A percentile compares a stretch with the other conserved stretches of the same genome.
Evolutionary conservation across 2,888 invertebrate species (phyloP).

Genomic region (Ophonus ardosiacus): DNA sequence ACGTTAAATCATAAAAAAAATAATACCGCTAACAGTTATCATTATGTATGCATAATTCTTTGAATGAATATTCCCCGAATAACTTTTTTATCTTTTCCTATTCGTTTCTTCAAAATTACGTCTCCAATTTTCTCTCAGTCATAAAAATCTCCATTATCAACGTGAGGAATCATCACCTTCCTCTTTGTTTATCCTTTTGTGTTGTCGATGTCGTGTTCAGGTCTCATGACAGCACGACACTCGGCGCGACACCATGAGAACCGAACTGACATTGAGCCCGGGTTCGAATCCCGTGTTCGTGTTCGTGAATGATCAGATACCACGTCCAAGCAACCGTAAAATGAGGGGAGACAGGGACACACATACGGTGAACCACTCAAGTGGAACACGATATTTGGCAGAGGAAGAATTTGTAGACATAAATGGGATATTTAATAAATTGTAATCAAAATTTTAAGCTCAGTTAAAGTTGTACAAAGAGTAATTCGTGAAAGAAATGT

Average conservation of each 20-base stretch:
- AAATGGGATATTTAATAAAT: too few relatives aligned
- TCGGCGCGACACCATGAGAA: constrained; percentile 33
- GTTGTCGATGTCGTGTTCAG: constrained; percentile 20
- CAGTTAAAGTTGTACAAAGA: too few relatives aligned
- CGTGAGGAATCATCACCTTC: constrained; percentile 15
- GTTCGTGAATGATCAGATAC: constrained; percentile 13
- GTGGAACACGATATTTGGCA: not conserved
- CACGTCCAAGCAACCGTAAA: constrained; percentile 4
- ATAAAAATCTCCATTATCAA: not conserved
- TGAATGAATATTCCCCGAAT: not conserved
- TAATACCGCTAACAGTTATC: not conserved
- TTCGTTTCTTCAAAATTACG: not conserved
- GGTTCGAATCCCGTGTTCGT: constrained; percentile 30
- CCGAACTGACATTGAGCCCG: constrained; percentile 20
- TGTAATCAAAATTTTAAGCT: too few relatives aligned
- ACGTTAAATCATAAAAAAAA: not conserved
- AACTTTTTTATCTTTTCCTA: not conserved
- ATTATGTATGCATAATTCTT: not conserved
- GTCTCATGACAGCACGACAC: constrained; percentile 42
- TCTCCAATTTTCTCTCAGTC: not conserved
- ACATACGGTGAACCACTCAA: not conserved
- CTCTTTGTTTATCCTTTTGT: not conserved
- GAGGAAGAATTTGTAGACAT: not conserved
- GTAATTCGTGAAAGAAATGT: too few relatives aligned
- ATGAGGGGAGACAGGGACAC: not conserved